Evolutionary conservation across 2,113 vertebrate species (phyloP), one percentile per base, ranked within the genome.

Genomic region (Oxyura jamaicensis): DNA sequence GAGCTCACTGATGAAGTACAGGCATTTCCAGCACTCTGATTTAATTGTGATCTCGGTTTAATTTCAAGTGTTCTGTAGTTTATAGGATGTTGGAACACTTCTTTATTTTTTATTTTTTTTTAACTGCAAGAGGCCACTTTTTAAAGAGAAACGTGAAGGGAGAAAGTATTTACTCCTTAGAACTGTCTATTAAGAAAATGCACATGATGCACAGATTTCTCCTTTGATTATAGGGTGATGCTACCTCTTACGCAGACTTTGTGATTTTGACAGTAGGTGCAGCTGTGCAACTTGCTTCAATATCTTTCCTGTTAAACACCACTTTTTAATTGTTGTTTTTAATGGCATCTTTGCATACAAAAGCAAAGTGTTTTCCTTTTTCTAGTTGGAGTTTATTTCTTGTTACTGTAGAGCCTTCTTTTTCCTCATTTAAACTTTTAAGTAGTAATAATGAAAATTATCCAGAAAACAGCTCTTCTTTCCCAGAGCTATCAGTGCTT

Each of bases 1-100:
- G 75, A 88, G 76, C 86, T 56, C 14, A 53, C 29, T 71, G 77
- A 44, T 1, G 2, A 74, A 75, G 28, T 78, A 55, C 1, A 82
- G 31, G 23, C 55, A 21, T 95, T 83, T 67, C 11, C 36, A 39
- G 79, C 2, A 22, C 13, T 83, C 20, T 33, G 41, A 39, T 86
- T 55, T 89, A 82, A 35, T 84, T 91, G 59, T 92, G 26, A 33
- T 87, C 74, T 62, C 71, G 28, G 5, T 88, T 86, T 87, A 71
- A 36, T 97, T 94, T 92, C 48, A 79, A 86, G 28, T 25, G n/a
- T 92, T 94, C 28, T 83, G 42, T 91, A 71, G 55, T 62, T 94
- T 81, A 3, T 36, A 46, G 20, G 35, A 66, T 92, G 26, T 28
- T 67, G 62, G 33, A 83, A 88, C 92, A 33, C 5, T 83, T 22